phyloP scores from a whole-genome alignment of 2,888 invertebrate species.

The Gymnoscelis rufifasciata region DNA sequence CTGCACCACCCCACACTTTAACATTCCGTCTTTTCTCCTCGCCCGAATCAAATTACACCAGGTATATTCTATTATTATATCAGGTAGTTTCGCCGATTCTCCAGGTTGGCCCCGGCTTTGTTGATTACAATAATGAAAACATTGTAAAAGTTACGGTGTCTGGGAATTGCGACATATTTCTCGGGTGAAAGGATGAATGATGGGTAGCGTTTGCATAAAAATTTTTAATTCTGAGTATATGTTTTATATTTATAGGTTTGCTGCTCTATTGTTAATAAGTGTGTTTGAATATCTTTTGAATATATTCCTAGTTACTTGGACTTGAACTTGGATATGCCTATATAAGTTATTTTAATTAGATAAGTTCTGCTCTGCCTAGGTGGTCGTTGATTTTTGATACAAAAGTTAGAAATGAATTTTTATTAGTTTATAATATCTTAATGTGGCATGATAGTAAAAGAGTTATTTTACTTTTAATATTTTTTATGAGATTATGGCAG shows the following conservation, averaged over 20 bases:
- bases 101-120: slow-evolving; percentile 1
- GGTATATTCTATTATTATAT: slow-evolving; percentile 4
- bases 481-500: too few relatives aligned
- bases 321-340: too few relatives aligned
- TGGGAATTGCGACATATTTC: slow-evolving; percentile 18
- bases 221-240: not conserved
- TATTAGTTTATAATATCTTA: too few relatives aligned
- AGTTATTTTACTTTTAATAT: too few relatives aligned
- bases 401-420: too few relatives aligned
- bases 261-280: not conserved
- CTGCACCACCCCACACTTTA: not conserved
- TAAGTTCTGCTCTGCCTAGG: too few relatives aligned
- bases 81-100: not conserved
- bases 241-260: too few relatives aligned
- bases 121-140: slow-evolving; percentile 9
- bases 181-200: slow-evolving; percentile 15
- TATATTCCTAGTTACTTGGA: too few relatives aligned
- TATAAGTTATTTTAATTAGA: too few relatives aligned
- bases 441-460: too few relatives aligned
- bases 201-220: slow-evolving; percentile 11
- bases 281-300: too few relatives aligned
- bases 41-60: slow-evolving; percentile 1
- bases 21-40: not conserved
- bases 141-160: slow-evolving; percentile 9
- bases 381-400: too few relatives aligned